These are phyloP conservation scores for Onychorhynchus coronatus DNA, from an alignment of 2,113 vertebrate species.

Conservation along the genomic window DNA sequence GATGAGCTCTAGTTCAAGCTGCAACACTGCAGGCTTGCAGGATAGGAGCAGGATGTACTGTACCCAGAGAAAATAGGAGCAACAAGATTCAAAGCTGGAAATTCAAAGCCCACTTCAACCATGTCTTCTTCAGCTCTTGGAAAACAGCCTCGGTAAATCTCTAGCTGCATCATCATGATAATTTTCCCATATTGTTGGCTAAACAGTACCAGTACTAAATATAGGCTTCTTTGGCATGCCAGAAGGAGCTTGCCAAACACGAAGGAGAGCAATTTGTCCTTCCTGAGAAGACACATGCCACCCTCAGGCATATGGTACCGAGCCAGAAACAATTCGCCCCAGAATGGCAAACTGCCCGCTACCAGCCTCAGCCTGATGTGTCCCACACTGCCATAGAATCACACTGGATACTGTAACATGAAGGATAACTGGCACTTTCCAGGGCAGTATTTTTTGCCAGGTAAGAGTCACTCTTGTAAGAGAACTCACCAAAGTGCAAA, in stretches of 20 bases:
- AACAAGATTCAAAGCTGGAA: background rate
- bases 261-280: conserved; percentile 58
- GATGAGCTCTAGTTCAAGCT: background rate
- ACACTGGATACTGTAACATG: background rate
- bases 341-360: background rate
- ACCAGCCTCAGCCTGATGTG: background rate
- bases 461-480: background rate
- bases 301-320: background rate
- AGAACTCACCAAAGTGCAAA: background rate
- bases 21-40: background rate
- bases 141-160: background rate
- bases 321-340: conserved; percentile 21
- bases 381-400: background rate
- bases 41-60: background rate
- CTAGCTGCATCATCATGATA: background rate
- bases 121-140: background rate
- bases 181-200: conserved; percentile 55
- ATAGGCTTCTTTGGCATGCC: conserved; percentile 32
- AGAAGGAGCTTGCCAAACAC: conserved; percentile 33
- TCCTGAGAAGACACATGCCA: conserved; percentile 58
- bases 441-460: background rate
- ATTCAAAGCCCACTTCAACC: background rate
- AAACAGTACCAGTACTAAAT: conserved; percentile 49
- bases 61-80: background rate
- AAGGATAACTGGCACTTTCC: background rate